phyloP scores from a whole-genome alignment of 1,140 invertebrate genomes.

The Macrobrachium rosenbergii region DNA sequence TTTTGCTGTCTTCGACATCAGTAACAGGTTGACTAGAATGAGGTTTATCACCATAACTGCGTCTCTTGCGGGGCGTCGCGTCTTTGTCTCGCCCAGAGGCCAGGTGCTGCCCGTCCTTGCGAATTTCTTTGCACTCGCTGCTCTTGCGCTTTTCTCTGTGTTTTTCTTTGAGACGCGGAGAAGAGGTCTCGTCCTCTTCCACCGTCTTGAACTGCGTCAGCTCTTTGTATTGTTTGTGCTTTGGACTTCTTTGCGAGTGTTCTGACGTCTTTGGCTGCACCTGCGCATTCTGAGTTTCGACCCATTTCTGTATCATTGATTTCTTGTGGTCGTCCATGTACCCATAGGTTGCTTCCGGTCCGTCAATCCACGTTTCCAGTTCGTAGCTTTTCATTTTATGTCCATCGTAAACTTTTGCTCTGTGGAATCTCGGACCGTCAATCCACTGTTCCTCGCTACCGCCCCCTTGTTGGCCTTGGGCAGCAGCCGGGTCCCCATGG shows the following conservation, averaged over 20 bases:
- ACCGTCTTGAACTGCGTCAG: conserved; percentile 77
- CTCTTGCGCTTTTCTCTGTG: conserved; percentile 69
- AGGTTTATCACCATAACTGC: conserved; percentile 61
- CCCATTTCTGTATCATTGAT: conserved; percentile 93
- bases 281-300: conserved; percentile 81
- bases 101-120: conserved; percentile 41
- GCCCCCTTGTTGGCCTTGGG: not conserved
- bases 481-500: conserved; percentile 5
- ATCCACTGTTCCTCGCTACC: conserved; percentile 93
- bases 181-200: conserved; percentile 69
- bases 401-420: conserved; percentile 70
- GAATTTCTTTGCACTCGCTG: conserved; percentile 56
- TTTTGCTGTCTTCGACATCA: conserved; percentile 45
- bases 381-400: conserved; percentile 66
- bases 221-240: conserved; percentile 74
- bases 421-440: conserved; percentile 90
- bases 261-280: conserved; percentile 59
- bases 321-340: conserved; percentile 93
- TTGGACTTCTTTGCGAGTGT: conserved; percentile 54
- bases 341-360: conserved; percentile 77
- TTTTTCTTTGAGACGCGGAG: conserved; percentile 62
- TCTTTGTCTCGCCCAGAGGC: conserved; percentile 48
- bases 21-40: conserved; percentile 19
- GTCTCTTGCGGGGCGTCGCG: conserved; percentile 51
- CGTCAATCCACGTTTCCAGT: conserved; percentile 93